Evolutionary conservation across 2,113 vertebrate species (phyloP).

Genomic region (Sinocyclocheilus rhinocerous): DNA sequence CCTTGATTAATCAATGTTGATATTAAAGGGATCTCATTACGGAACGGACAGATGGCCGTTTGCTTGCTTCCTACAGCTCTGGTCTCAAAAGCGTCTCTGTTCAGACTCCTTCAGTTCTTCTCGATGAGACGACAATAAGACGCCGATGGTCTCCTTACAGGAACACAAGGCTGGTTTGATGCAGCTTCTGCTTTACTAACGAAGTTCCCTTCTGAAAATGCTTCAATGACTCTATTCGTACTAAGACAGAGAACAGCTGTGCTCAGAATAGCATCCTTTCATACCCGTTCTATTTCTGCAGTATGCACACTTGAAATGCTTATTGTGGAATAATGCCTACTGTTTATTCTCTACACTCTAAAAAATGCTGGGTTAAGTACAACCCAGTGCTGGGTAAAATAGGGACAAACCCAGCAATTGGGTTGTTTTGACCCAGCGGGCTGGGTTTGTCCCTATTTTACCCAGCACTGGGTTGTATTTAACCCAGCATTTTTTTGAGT

Average conservation of each 20-base stretch:
- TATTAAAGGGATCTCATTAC: not conserved
- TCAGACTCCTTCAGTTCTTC: not conserved
- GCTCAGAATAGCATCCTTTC: not conserved
- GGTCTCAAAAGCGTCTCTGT: not conserved
- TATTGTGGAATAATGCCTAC: not conserved
- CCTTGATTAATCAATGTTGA: too few relatives aligned
- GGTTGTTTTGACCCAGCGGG: too few relatives aligned
- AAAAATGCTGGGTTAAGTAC: too few relatives aligned
- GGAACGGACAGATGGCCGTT: constrained; percentile 1
- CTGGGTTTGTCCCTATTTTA: too few relatives aligned
- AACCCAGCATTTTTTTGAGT: too few relatives aligned
- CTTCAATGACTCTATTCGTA: not conserved
- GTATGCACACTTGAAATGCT: too few relatives aligned
- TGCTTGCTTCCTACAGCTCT: not conserved
- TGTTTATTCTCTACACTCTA: not conserved
- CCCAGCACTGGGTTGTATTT: too few relatives aligned
- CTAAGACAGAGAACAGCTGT: not conserved
- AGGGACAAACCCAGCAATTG: too few relatives aligned
- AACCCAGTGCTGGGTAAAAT: too few relatives aligned
- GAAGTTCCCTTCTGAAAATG: not conserved
- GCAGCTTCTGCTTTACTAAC: not conserved
- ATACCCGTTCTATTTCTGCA: not conserved
- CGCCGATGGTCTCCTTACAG: too few relatives aligned
- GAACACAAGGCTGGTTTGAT: not conserved
- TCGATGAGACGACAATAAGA: not conserved